Base-by-base conservation (phyloP, 2,888 invertebrate species). In the Oscheius myriophilus region DNA sequence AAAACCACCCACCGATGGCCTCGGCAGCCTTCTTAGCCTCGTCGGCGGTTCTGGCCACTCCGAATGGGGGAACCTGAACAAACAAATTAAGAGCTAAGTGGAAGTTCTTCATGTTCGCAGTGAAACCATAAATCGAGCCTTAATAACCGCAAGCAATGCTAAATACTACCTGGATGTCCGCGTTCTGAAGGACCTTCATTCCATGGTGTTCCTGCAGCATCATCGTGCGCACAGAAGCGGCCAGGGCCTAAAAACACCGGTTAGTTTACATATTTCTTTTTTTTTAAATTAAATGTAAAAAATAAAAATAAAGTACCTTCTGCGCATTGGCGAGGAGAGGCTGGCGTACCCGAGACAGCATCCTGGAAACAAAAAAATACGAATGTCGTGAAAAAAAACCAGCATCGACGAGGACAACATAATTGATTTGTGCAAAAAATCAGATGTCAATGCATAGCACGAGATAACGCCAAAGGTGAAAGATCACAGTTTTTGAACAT, bases 181-280 rank as follows among this genome's bases (percentile, higher is more conserved):
- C 78, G 49, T 67, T 70, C 61, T 82, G 70, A 21, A 85, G 74
- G 49, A 85, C 66, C 26, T 71, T 66, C 77, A 85, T 81, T 43
- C 84, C 85, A 65, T 80, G 81, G 67, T 86, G 80, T 70, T 85
- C 85, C 62, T 85, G 85, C 41, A 85, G 82, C 82, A 83, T 85
- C 51, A 85, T 66, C 21, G 70, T 79, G 65, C 75, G 69, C 53
- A 74, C 71, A 12, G 79, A 77, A 21, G 79, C 72, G 0, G 79
- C 74, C 49, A 79, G 72, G 49, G 73, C 62, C 68, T 73, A 41
- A 33, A 68, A 46, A 18, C n/a, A 14, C 41, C 18, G 21, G n/a
- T 14, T 45, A n/a, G n/a, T n/a, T n/a, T n/a, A n/a, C n/a, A n/a
- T n/a, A n/a, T n/a, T n/a, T n/a, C 7, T 53, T 6, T 64, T 33